Conservation (phyloP, 23 tunicate genomes). For the Oikopleura vanhoeffeni region DNA sequence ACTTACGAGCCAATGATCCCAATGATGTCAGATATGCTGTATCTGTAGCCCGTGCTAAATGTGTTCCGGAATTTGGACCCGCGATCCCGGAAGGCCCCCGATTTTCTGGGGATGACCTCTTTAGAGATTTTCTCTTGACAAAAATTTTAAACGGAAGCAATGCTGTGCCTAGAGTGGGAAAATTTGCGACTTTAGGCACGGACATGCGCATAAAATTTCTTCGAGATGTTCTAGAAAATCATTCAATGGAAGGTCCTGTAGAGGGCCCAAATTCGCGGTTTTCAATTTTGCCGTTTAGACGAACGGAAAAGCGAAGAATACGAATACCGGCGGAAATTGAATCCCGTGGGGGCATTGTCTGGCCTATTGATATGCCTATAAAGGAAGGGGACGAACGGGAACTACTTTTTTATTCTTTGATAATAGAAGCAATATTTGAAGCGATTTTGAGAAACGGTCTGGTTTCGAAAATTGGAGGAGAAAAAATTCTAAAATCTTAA, state of each 20-base stretch:
- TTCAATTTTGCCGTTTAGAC: neutral
- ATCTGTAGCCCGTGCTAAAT: conserved; percentile 44
- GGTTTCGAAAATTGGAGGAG: too few relatives aligned
- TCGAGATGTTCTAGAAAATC: neutral
- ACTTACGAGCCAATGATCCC: neutral
- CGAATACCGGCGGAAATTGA: neutral
- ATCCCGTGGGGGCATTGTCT: neutral
- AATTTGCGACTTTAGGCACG: conserved; percentile 18
- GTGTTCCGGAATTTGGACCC: conserved; percentile 87
- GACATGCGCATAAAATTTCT: neutral
- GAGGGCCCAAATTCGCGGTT: neutral
- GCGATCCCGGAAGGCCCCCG: conserved; percentile 44
- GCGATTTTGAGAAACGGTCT: too few relatives aligned
- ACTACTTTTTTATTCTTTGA: too few relatives aligned
- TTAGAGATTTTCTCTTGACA: conserved; percentile 69
- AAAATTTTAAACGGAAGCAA: conserved; percentile 70
- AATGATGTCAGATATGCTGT: conserved; percentile 25
- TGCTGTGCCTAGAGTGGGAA: conserved; percentile 49
- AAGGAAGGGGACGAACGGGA: too few relatives aligned
- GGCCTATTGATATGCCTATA: neutral
- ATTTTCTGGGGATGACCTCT: conserved; percentile 43
- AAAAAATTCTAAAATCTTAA: too few relatives aligned
- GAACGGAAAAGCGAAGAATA: neutral
- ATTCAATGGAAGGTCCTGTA: neutral
- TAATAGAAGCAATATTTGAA: too few relatives aligned